A percentile compares a stretch with the other conserved stretches of the same genome.
These are phyloP conservation scores for Cavia porcellus DNA, from an alignment of 2,113 vertebrate genomes.

Conservation along the genomic window DNA sequence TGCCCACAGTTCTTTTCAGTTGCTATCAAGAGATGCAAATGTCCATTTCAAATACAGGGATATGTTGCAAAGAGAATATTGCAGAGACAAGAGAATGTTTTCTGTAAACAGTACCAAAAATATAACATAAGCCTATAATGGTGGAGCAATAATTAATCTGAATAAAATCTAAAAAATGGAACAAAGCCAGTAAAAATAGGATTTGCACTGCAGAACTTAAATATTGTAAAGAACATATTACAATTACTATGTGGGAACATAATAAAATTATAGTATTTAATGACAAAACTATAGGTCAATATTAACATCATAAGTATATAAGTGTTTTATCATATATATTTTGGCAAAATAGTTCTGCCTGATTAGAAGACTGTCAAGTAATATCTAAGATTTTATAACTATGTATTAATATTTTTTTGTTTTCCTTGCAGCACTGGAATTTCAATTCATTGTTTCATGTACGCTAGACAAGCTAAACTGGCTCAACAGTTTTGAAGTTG, in stretches of 20 bases:
- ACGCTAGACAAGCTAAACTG: neutral
- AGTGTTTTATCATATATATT: neutral
- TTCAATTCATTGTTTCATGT: neutral
- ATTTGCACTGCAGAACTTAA: neutral
- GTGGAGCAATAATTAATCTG: neutral
- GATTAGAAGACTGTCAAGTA: neutral
- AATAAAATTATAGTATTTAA: neutral
- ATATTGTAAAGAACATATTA: neutral
- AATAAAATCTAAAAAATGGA: neutral
- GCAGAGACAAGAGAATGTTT: neutral
- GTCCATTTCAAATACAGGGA: neutral
- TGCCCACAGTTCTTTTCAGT: neutral
- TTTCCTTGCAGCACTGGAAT: too few relatives aligned
- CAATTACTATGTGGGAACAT: neutral
- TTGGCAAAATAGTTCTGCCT: neutral
- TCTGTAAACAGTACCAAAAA: neutral
- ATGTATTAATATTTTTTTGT: neutral
- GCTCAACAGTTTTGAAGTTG: neutral
- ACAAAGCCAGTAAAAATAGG: neutral
- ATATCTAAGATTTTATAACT: neutral
- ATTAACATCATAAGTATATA: neutral
- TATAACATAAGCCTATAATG: neutral
- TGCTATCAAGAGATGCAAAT: neutral
- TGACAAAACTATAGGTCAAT: neutral
- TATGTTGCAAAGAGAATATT: neutral